Percentiles rank a stretch among this genome's conserved stretches.
phyloP scores from a whole-genome alignment of 2,797 vertebrate genomes.

The Gymnoscopelus braueri region DNA sequence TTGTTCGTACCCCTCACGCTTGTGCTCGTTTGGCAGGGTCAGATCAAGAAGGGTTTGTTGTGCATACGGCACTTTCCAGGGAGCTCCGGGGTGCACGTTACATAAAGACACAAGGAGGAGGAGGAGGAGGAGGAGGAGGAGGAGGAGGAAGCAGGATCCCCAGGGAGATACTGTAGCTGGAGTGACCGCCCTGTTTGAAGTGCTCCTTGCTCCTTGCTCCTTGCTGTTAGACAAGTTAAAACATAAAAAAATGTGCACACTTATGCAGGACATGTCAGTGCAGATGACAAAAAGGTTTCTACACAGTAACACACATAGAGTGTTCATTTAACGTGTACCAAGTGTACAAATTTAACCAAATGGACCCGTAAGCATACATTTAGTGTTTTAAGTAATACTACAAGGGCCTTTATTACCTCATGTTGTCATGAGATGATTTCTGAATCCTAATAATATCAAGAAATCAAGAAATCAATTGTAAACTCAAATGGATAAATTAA shows the following conservation, averaged over 20 bases:
- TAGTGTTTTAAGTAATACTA: too few species aligned
- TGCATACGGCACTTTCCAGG: conserved; percentile 38
- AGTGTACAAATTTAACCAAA: too few species aligned
- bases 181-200: conserved; percentile 41
- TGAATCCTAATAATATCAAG: too few species aligned
- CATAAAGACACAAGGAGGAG: conserved; percentile 46
- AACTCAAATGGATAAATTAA: too few species aligned
- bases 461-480: too few species aligned
- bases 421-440: too few species aligned
- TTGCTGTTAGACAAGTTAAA: conserved; percentile 44
- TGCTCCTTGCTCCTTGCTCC: conserved; percentile 42
- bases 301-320: too few species aligned
- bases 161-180: conserved; percentile 35
- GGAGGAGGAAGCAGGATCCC: conserved; percentile 38
- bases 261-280: conserved; percentile 15
- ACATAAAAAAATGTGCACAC: conserved; percentile 31
- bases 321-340: too few species aligned
- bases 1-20: conserved; percentile 46
- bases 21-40: conserved; percentile 62
- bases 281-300: conserved; percentile 4
- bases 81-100: conserved; percentile 49
- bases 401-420: too few species aligned
- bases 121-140: conserved; percentile 26
- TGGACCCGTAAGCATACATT: too few species aligned
- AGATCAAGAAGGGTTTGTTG: conserved; percentile 53